A percentile compares a stretch with the other conserved stretches of the same genome.
phyloP scores from a whole-genome alignment of 2,113 vertebrate genomes.

The Scomber colias region DNA sequence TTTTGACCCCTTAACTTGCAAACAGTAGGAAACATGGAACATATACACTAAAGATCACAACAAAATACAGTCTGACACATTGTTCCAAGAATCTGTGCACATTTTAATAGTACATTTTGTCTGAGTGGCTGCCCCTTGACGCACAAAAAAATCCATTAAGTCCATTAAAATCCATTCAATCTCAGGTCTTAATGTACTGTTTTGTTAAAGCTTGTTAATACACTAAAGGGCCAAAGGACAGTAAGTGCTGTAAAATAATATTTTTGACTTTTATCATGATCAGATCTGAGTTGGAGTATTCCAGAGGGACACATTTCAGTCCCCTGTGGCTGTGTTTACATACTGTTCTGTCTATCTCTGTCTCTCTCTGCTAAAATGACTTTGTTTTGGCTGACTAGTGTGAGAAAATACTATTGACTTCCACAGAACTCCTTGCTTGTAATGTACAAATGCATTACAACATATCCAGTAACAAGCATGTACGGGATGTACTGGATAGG shows the following conservation, averaged over 20 bases:
- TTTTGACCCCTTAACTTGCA: no score
- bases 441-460: background rate
- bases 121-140: no score
- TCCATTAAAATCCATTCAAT: no score
- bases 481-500: background rate
- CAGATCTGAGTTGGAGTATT: background rate
- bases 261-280: background rate
- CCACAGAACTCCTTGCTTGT: background rate
- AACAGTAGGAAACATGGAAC: no score
- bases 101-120: no score
- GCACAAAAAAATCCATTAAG: no score
- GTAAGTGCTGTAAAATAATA: background rate
- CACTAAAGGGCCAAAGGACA: background rate
- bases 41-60: no score
- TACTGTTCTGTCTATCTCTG: background rate
- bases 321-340: background rate
- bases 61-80: no score
- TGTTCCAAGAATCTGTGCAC: no score
- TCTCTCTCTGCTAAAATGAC: background rate
- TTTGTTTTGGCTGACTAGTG: background rate
- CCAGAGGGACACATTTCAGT: background rate
- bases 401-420: slow-evolving; percentile 42
- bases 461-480: background rate
- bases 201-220: no score
- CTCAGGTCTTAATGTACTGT: no score